A percentile compares a stretch with the other conserved stretches of the same genome.
Conservation (phyloP, 2,888 invertebrate genomes). For the Schizaphis graminum region DNA sequence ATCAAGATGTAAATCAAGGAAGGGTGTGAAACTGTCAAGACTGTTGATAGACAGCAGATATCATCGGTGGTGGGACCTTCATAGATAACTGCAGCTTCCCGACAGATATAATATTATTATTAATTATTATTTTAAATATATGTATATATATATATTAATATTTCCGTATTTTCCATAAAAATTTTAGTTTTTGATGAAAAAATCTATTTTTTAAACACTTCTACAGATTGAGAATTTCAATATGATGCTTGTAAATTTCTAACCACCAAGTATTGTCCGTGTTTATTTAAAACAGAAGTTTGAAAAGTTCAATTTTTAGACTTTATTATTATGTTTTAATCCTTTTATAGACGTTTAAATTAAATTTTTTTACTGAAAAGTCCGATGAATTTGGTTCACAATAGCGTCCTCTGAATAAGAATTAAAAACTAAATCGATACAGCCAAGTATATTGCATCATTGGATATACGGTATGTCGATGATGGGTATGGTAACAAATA, state of each 20-base stretch:
- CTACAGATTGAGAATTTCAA: background rate
- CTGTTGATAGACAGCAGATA: conserved; percentile 40
- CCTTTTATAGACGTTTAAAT: background rate
- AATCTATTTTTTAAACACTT: background rate
- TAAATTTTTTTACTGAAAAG: background rate
- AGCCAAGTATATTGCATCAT: background rate
- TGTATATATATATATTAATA: background rate
- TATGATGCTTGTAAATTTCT: background rate
- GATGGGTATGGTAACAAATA: background rate
- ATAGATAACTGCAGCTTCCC: background rate
- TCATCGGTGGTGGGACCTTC: background rate
- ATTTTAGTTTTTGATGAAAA: background rate
- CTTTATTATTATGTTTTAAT: background rate
- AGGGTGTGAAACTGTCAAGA: background rate
- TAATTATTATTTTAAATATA: background rate
- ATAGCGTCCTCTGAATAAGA: background rate
- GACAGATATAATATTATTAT: background rate
- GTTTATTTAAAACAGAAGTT: background rate
- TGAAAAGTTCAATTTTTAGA: background rate
- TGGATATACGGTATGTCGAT: background rate
- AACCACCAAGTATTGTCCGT: background rate
- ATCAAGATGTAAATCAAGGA: conserved; percentile 23
- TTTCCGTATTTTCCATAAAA: background rate
- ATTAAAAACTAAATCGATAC: background rate
- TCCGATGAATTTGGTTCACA: background rate